Base-by-base conservation (phyloP, 2,888 invertebrate species). In the Polyploca ridens region DNA sequence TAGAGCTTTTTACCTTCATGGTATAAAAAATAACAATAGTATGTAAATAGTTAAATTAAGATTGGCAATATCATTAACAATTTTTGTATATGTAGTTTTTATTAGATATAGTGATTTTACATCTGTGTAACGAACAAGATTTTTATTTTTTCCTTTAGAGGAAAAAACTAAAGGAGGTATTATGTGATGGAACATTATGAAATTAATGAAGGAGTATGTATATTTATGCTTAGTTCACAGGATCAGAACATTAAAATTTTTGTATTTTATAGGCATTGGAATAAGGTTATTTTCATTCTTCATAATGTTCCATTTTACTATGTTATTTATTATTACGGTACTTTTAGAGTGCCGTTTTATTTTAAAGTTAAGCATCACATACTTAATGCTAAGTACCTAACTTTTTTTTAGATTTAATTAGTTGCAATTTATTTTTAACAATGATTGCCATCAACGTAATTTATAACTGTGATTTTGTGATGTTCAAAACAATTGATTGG, bases 391-490 rank as follows among this genome's bases (percentile, higher is more conserved):
- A 87, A 85, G 84, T 87, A 88, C 80, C 82, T 89, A 81, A 86
- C 73, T 76, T 76, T 82, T n/a, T 38, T 84, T 72, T 77, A 80
- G 77, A 72, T 62, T 62, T 66, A 66, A 70, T 75, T 82, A 88
- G 74, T 81, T 79, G 76, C 79, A 83, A 85, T 84, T 82, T 81
- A 76, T 82, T 78, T 82, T 76, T 71, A 79, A 81, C 77, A 61
- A 75, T 77, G 75, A 86, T 89, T 93, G 93, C 93, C 93, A 94
- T 93, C 85, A 85, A 87, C 67, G 89, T 90, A 90, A 90, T 91
- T 90, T 90, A 90, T 83, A 90, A 92, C 93, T 93, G 93, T 93
- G 93, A 93, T 93, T 87, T 86, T 86, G 75, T 87, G 84, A 92
- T 90, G 91, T 91, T 91, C 90, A 90, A 92, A 86, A 64, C 63